phyloP scores from a whole-genome alignment of 2,888 invertebrate genomes.

The Spatulosminthurus flaviceps region DNA sequence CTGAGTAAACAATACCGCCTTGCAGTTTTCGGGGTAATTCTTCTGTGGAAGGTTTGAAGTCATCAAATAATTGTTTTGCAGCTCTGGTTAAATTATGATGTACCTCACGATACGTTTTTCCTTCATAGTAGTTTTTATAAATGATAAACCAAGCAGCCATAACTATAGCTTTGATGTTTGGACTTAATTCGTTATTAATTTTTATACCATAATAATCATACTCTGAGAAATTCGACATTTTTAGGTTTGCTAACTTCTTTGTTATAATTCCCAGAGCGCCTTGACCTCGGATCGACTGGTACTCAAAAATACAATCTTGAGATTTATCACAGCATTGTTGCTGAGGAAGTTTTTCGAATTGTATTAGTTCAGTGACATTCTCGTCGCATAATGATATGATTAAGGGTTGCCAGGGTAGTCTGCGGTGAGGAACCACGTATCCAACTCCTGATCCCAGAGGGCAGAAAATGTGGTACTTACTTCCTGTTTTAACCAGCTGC shows the following conservation, averaged over 20 bases:
- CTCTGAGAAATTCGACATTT: constrained; percentile 38
- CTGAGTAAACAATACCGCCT: background rate
- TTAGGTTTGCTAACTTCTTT: constrained; percentile 35
- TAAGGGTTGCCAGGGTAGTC: background rate
- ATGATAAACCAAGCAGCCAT: constrained; percentile 48
- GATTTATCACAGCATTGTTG: background rate
- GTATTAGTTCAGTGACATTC: constrained; percentile 32
- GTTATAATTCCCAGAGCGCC: constrained; percentile 40
- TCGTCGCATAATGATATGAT: constrained; percentile 27
- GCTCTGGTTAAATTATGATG: constrained; percentile 26
- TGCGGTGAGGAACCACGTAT: background rate
- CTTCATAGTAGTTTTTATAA: constrained; percentile 29
- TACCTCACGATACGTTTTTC: constrained; percentile 31
- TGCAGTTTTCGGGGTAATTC: background rate
- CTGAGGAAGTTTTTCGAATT: background rate
- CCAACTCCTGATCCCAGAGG: constrained; percentile 7
- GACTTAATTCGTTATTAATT: background rate
- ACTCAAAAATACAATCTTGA: constrained; percentile 36
- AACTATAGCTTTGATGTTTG: constrained; percentile 36
- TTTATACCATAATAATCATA: constrained; percentile 41
- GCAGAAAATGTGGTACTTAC: constrained; percentile 27
- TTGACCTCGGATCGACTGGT: constrained; percentile 34
- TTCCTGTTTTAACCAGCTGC: background rate
- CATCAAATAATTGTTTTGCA: constrained; percentile 32
- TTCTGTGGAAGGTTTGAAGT: constrained; percentile 35